Conservation (phyloP, 2,888 invertebrate species). For the Baccha elongata region DNA sequence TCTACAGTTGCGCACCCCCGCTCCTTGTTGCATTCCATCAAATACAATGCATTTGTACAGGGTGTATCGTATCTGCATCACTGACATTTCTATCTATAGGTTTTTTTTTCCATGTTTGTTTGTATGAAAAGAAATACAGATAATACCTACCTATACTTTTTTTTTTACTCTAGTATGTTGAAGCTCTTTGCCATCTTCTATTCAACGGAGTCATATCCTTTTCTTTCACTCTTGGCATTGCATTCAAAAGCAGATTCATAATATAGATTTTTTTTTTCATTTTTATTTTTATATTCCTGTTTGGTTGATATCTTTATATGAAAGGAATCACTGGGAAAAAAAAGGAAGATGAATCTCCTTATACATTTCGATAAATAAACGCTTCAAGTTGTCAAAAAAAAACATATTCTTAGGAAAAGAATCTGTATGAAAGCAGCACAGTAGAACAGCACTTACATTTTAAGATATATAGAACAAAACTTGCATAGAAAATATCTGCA, state of each 20-base stretch:
- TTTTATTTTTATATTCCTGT: constrained; percentile 6
- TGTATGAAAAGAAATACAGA: constrained; percentile 45
- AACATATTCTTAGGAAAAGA: constrained; percentile 3
- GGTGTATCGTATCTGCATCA: constrained; percentile 41
- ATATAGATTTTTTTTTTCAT: background rate
- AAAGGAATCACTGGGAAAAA: constrained; percentile 47
- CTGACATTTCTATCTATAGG: background rate
- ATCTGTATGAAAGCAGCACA: background rate
- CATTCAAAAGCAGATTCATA: constrained; percentile 57
- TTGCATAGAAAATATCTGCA: constrained; percentile 46
- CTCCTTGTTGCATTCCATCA: constrained; percentile 33
- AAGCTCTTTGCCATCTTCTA: constrained; percentile 31
- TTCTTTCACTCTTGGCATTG: constrained; percentile 62
- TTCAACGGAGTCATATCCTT: constrained; percentile 55
- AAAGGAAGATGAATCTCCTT: constrained; percentile 32
- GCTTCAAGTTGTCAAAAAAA: constrained; percentile 48
- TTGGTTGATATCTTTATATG: constrained; percentile 63
- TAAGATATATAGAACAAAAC: background rate
- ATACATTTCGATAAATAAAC: constrained; percentile 62
- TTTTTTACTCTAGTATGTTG: constrained; percentile 22
- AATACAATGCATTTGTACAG: constrained; percentile 54
- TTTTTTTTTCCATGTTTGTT: constrained; percentile 7
- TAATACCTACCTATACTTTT: constrained; percentile 4
- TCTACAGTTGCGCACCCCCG: background rate
- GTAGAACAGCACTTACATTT: constrained; percentile 15